Conservation (phyloP, 1,140 invertebrate genomes). For the Conus ventricosus region DNA sequence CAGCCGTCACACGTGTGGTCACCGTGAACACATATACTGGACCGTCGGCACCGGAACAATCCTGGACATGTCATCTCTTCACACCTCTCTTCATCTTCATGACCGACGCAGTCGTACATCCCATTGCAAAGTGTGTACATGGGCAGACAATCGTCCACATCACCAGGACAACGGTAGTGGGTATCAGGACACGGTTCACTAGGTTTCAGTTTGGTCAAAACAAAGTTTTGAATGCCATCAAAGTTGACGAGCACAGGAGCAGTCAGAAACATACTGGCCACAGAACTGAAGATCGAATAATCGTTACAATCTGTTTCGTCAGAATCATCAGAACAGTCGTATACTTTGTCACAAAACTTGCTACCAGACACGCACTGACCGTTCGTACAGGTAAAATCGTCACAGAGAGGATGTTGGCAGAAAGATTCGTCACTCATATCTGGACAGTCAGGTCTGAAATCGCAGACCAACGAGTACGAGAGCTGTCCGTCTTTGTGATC, state of each 20-base stretch:
- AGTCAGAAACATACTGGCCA: too few species aligned
- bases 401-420: too few species aligned
- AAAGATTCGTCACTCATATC: too few species aligned
- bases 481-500: too few species aligned
- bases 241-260: neutral
- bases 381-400: too few species aligned
- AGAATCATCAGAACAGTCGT: too few species aligned
- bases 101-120: neutral
- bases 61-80: neutral
- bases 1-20: neutral
- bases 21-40: neutral
- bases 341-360: too few species aligned
- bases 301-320: too few species aligned
- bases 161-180: neutral
- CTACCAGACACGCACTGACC: too few species aligned
- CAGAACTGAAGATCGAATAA: too few species aligned
- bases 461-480: too few species aligned
- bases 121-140: neutral
- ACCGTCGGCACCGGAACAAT: neutral
- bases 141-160: neutral
- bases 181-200: neutral
- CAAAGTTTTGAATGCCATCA: neutral
- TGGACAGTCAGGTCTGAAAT: too few species aligned
- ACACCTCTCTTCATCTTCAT: neutral
- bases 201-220: neutral